Percentiles rank a stretch among this genome's conserved stretches.
Conservation (phyloP, 2,797 vertebrate species). For the Diglossa cyanea region DNA sequence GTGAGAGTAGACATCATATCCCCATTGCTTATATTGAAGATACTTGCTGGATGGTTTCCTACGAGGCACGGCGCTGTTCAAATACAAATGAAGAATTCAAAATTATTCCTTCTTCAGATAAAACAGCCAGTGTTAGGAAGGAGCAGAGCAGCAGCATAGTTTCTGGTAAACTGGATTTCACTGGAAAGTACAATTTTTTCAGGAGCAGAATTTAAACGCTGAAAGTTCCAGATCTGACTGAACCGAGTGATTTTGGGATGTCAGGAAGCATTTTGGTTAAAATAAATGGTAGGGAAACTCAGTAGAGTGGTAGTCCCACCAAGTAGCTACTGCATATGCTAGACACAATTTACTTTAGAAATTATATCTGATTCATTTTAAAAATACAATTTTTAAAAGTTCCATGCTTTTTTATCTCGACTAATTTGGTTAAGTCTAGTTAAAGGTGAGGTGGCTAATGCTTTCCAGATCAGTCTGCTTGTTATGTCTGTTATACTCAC, state of each 20-base stretch:
- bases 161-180: neutral
- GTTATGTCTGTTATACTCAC: neutral
- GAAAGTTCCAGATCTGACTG: neutral
- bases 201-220: neutral
- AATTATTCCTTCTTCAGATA: neutral
- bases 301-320: neutral
- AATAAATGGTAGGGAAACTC: neutral
- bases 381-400: neutral
- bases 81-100: neutral
- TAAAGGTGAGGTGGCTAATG: neutral
- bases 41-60: neutral
- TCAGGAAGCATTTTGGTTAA: neutral
- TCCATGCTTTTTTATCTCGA: accelerated
- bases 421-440: neutral
- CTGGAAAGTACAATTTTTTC: neutral
- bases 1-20: neutral
- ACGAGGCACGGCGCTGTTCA: accelerated
- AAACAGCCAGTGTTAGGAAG: neutral
- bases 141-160: neutral
- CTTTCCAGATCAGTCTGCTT: neutral
- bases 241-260: neutral
- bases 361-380: neutral
- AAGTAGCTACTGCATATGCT: neutral
- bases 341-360: neutral
- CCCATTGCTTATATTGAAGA: neutral